phyloP scores from a whole-genome alignment of 2,113 vertebrate genomes.

The Felis chaus region DNA sequence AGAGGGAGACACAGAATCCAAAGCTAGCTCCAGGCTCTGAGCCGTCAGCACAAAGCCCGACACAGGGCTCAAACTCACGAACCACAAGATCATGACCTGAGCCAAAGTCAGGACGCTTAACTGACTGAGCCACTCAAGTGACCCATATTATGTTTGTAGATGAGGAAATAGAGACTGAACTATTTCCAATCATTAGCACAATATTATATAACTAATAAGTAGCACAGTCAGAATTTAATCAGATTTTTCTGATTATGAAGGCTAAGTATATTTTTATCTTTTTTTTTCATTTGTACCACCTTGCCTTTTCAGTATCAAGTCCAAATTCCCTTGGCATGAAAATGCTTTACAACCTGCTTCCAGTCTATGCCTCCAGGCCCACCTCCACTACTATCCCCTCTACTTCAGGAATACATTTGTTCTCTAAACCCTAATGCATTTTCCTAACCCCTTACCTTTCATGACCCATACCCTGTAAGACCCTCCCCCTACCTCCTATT shows the following conservation, averaged over 20 bases:
- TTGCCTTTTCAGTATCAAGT: neutral
- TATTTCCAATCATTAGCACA: neutral
- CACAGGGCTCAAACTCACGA: too few species aligned
- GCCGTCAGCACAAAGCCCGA: too few species aligned
- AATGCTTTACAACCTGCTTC: neutral
- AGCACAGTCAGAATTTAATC: neutral
- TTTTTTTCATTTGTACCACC: neutral
- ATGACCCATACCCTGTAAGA: neutral
- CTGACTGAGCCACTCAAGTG: too few species aligned
- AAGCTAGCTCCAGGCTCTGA: too few species aligned
- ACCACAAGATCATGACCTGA: too few species aligned
- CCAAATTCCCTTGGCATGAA: neutral
- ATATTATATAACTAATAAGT: neutral
- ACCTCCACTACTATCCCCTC: neutral
- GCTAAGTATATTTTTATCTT: neutral
- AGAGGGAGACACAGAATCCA: too few species aligned
- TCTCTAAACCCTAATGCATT: neutral
- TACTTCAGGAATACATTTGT: neutral
- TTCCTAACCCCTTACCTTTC: neutral
- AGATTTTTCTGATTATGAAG: neutral
- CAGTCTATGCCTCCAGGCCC: neutral
- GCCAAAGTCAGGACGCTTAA: too few species aligned
- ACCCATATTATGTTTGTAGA: neutral
- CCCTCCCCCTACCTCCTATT: neutral
- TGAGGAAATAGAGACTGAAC: neutral